A percentile compares a stretch with the other conserved stretches of the same genome.
Evolutionary conservation across 2,888 invertebrate species (phyloP).

Genomic region (Cosmopolites sordidus): DNA sequence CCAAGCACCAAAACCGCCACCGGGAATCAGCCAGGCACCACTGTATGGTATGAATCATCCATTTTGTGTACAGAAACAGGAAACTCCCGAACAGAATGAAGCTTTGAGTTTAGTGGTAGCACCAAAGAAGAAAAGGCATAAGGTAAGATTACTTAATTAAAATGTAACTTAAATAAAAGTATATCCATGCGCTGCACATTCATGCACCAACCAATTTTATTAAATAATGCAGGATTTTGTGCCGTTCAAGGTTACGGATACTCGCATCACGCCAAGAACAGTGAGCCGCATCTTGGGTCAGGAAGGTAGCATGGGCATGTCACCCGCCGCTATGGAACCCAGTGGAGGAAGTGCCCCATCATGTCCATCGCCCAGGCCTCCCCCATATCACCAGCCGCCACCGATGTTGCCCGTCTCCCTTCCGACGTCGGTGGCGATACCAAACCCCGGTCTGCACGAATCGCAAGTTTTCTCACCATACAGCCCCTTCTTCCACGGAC

Average conservation of each 20-base stretch:
- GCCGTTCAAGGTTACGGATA: conserved; percentile 69
- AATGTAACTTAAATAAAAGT: neutral
- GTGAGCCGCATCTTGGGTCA: conserved; percentile 79
- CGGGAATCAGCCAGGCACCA: conserved; percentile 55
- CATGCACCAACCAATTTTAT: conserved; percentile 21
- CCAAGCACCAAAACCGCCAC: conserved; percentile 80
- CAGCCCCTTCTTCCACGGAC: conserved; percentile 78
- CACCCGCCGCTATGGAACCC: conserved; percentile 53
- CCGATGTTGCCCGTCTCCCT: conserved; percentile 84
- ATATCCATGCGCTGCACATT: neutral
- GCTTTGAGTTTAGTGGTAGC: conserved; percentile 92
- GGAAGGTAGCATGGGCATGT: conserved; percentile 70
- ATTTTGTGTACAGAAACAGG: conserved; percentile 58
- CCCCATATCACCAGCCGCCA: conserved; percentile 67
- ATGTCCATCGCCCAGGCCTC: conserved; percentile 56
- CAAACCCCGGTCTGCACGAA: conserved; percentile 92
- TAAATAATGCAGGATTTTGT: conserved; percentile 27
- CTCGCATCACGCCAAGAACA: conserved; percentile 85
- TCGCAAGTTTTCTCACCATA: conserved; percentile 90
- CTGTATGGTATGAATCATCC: conserved; percentile 58
- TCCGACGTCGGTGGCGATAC: conserved; percentile 94
- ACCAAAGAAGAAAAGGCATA: conserved; percentile 94
- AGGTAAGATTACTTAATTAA: conserved; percentile 47
- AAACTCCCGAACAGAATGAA: conserved; percentile 85
- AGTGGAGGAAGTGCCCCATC: conserved; percentile 38